Conservation (phyloP, 2,888 invertebrate species). For the Mimas tiliae region DNA sequence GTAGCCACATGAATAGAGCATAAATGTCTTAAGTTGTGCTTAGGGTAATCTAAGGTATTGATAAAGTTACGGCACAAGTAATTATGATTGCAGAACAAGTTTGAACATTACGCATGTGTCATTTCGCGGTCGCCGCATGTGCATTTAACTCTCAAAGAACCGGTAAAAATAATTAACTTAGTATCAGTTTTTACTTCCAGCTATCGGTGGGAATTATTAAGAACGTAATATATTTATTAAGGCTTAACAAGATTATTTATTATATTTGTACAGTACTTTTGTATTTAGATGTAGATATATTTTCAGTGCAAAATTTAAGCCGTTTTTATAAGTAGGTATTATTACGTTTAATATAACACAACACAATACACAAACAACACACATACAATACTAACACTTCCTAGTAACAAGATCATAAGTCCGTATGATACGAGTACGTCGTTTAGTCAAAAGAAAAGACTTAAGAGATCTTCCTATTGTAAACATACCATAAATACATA, state of each 20-base stretch:
- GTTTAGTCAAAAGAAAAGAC: too few relatives aligned
- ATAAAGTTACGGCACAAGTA: not conserved
- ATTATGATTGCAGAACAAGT: conserved; percentile 25
- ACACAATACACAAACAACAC: too few relatives aligned
- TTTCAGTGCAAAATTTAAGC: too few relatives aligned
- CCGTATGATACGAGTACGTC: too few relatives aligned
- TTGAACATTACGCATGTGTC: conserved; percentile 4
- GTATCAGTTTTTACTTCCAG: not conserved
- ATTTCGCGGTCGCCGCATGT: not conserved
- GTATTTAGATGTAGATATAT: too few relatives aligned
- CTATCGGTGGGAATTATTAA: not conserved
- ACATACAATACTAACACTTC: too few relatives aligned
- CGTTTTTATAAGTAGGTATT: too few relatives aligned
- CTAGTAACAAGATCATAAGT: too few relatives aligned
- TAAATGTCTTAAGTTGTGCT: not conserved
- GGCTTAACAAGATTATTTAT: not conserved
- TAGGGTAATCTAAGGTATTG: conserved; percentile 7
- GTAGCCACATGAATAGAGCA: not conserved
- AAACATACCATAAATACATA: too few relatives aligned
- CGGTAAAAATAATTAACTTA: conserved; percentile 12
- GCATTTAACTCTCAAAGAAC: conserved; percentile 8
- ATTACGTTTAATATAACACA: too few relatives aligned
- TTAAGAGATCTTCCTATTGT: too few relatives aligned
- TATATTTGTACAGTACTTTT: too few relatives aligned
- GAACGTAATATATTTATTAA: not conserved